These are phyloP conservation scores for Cataglyphis hispanica DNA, from an alignment of 1,140 invertebrate genomes.

Conservation along the genomic window DNA sequence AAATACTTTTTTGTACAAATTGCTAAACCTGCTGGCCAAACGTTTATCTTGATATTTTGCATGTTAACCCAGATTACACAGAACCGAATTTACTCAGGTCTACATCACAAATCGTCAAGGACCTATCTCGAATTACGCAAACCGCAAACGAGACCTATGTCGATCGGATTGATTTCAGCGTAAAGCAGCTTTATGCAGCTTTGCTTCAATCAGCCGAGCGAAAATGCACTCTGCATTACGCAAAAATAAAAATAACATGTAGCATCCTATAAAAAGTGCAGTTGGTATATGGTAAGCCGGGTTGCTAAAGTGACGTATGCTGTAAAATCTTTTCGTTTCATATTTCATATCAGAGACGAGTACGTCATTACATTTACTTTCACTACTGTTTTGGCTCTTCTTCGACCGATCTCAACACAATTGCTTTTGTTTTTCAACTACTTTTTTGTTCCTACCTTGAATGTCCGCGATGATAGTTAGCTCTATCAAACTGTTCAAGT, in stretches of 20 bases:
- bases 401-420: neutral
- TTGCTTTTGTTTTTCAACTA: neutral
- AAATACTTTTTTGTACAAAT: conserved; percentile 16
- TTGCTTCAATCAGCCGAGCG: conserved; percentile 6
- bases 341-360: conserved; percentile 16
- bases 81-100: conserved; percentile 6
- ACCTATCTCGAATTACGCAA: conserved; percentile 40
- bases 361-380: conserved; percentile 13
- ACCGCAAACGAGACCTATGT: conserved; percentile 35
- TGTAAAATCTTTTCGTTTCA: conserved; percentile 34
- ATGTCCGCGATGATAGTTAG: conserved; percentile 23
- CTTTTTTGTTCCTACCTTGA: conserved; percentile 7
- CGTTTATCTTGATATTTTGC: conserved; percentile 17
- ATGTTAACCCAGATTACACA: conserved; percentile 12
- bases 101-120: conserved; percentile 1
- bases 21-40: neutral
- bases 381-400: neutral
- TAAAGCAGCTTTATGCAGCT: neutral
- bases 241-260: conserved; percentile 7
- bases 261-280: conserved; percentile 28
- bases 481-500: conserved; percentile 27
- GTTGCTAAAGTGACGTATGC: conserved; percentile 18
- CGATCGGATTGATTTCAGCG: conserved; percentile 40
- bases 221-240: neutral
- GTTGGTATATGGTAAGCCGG: conserved; percentile 12